Evolutionary conservation across 1,140 invertebrate genomes (phyloP).

Genomic region (Drosophila cardini): DNA sequence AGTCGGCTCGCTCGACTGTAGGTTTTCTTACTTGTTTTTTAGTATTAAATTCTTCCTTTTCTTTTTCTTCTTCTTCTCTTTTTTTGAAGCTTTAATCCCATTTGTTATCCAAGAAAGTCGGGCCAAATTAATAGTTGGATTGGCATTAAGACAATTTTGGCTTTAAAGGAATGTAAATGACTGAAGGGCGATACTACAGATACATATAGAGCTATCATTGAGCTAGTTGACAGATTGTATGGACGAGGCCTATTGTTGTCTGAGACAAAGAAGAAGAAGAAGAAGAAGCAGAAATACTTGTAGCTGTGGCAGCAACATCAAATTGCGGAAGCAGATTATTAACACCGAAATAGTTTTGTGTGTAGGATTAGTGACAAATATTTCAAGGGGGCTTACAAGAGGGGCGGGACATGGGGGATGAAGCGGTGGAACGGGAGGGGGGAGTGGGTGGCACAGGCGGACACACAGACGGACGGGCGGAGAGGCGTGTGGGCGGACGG

Average conservation of each 20-base stretch:
- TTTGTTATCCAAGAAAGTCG: not conserved
- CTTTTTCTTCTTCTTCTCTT: not conserved
- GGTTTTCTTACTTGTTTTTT: no score
- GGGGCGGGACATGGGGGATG: constrained; percentile 6
- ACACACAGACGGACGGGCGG: constrained; percentile 6
- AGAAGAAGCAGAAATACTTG: constrained; percentile 7
- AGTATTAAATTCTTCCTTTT: no score
- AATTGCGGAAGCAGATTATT: constrained; percentile 62
- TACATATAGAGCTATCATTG: constrained; percentile 1
- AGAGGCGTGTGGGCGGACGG: constrained; percentile 34
- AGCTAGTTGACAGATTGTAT: constrained; percentile 30
- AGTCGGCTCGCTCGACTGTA: no score
- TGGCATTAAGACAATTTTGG: constrained; percentile 6
- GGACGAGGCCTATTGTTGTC: constrained; percentile 15
- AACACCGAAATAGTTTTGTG: constrained; percentile 70
- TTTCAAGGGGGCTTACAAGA: constrained; percentile 36
- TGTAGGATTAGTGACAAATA: constrained; percentile 75
- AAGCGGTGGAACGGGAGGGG: not conserved
- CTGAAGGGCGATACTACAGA: not conserved
- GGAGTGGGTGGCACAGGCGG: not conserved
- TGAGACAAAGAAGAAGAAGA: no score
- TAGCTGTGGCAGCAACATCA: constrained; percentile 7
- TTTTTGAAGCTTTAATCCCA: not conserved
- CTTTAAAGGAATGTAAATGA: constrained; percentile 1
- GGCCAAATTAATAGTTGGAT: constrained; percentile 6